Conservation (phyloP, 2,113 vertebrate genomes). For the Rissa tridactyla region DNA sequence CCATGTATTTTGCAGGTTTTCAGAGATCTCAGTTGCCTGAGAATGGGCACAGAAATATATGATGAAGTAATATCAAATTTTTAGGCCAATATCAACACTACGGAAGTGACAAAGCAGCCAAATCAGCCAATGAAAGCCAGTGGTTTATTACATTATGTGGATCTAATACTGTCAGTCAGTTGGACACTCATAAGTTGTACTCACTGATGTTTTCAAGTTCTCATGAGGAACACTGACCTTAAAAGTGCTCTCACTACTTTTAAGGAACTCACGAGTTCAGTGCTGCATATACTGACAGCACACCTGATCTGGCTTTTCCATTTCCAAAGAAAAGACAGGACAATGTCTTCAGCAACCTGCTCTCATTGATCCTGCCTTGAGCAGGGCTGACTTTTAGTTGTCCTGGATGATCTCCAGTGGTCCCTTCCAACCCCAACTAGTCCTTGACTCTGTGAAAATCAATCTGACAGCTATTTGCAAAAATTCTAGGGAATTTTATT, state of each 20-base stretch:
- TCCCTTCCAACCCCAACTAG: not conserved
- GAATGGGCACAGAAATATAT: not conserved
- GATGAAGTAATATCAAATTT: not conserved
- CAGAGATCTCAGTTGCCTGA: not conserved
- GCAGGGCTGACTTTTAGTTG: not conserved
- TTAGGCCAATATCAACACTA: not conserved
- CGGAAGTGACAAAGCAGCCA: not conserved
- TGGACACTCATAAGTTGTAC: not conserved
- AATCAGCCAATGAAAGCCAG: not conserved
- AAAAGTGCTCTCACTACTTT: not conserved
- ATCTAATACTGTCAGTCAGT: not conserved
- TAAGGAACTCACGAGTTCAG: not conserved
- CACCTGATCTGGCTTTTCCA: not conserved
- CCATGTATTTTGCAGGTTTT: not conserved
- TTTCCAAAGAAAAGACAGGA: not conserved
- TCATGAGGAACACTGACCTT: not conserved
- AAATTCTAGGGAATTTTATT: not conserved
- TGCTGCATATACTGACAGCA: not conserved
- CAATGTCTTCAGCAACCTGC: not conserved
- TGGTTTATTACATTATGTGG: not conserved
- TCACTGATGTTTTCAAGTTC: not conserved
- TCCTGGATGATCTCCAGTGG: not conserved
- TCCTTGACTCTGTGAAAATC: not conserved
- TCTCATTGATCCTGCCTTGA: not conserved
- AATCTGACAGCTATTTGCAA: not conserved